Base-by-base conservation (phyloP, 2,888 invertebrate species). In the Pristionchus japonicus region DNA sequence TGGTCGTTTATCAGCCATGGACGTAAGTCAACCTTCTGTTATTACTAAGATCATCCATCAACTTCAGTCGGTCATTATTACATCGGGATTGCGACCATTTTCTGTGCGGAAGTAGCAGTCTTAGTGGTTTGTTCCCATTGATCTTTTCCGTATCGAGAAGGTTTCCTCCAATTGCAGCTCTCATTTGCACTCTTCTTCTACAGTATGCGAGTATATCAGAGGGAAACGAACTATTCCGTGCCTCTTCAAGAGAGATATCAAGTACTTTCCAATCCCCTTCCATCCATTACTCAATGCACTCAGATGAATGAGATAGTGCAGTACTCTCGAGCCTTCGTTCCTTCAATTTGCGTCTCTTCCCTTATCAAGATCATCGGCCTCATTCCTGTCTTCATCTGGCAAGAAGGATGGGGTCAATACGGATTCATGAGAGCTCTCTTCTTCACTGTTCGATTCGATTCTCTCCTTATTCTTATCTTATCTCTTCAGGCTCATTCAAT, bases 261-360 rank as follows among this genome's bases (percentile, higher is more conserved):
- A 27, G 70, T 34, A 37, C 27, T n/a, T 52, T 49, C 61, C n/a
- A 61, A 9, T 64, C 64, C 23, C 23, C 13, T 6, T 7, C 64
- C 7, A 61, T 0, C 17, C 13, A 64, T 64, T 2, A 17, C 20
- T 52, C 52, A 7, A 52, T 52, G 52, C 13, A 15, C 37, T 34
- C 70, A 70, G 70, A 70, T 70, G 70, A 70, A 37, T 34, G 70
- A 70, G 70, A 70, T 70, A 23, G 70, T 70, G 17, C 70, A 70
- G 7, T 70, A 70, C 34, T 70, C 70, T 34, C 70, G 70, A 2
- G 70, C 70, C 23, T 70, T 70, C 70, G 37, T 70, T 37, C 70
- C 70, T 70, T 70, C 70, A 9, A 70, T 70, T 70, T 70, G 70
- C 20, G 70, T 70, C 1, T 70, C 70, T 31, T 70, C 70, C 11